Base-by-base conservation (phyloP, 2,113 vertebrate species). In the Anolis carolinensis region DNA sequence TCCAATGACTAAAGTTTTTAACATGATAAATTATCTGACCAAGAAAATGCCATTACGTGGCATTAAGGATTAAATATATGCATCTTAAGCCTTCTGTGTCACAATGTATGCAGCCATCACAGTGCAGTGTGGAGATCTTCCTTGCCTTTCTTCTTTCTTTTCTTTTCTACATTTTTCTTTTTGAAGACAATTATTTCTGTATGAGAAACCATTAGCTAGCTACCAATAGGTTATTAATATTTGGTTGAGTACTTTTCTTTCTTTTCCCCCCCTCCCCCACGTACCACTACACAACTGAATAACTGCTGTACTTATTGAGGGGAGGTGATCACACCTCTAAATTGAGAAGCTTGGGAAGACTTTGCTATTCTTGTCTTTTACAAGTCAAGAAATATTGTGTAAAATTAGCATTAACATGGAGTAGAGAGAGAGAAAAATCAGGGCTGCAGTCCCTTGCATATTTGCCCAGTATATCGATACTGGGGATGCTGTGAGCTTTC, bases 321-420 rank as follows among this genome's bases (percentile, higher is more conserved):
- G 79, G 63, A 82, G 36, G 18, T 81, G 13, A 74, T 68, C 72
- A 81, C 85, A 52, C 89, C 90, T 93, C 87, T 86, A 92, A 92
- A 93, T 88, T 89, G 91, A 91, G 86, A 90, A 68, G 73, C 90
- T 88, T 90, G 87, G 89, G 89, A 88, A 84, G 21, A 39, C 84
- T 87, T 84, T 68, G 73, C 88, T 91, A 72, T 92, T 84, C 59
- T 59, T n/a, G 5, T 78, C 75, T 34, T 78, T 68, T 78, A 59
- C 55, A 59, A 92, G 72, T 1, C 30, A 1, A 90, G 86, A 91
- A 93, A 90, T 87, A 92, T 93, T 94, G 93, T 92, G 92, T 93
- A 91, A 89, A 91, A 92, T 90, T 89, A 73, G 87, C 88, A 83
- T 94, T 94, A 95, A 94, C 88, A 95, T 27, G 27, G 65, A 79